These are phyloP conservation scores for Belgica antarctica DNA, from an alignment of 2,888 invertebrate species.

Conservation along the genomic window DNA sequence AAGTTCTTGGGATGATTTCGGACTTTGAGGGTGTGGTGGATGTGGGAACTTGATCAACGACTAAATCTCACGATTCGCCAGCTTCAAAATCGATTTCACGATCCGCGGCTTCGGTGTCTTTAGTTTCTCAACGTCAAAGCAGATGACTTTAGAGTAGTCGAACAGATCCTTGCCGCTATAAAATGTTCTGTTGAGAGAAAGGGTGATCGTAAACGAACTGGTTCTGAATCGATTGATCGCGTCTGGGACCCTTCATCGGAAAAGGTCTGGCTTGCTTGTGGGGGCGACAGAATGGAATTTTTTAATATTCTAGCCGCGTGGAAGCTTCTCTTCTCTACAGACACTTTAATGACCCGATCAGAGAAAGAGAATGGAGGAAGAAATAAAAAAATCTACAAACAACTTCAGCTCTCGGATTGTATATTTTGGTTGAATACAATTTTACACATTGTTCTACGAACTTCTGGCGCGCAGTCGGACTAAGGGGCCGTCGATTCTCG, in stretches of 20 bases:
- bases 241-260: not conserved
- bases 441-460: slow-evolving; percentile 28
- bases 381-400: not conserved
- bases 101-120: too few relatives aligned
- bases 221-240: not conserved
- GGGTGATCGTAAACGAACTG: not conserved
- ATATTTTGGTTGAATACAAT: slow-evolving; percentile 14
- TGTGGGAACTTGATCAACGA: too few relatives aligned
- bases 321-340: slow-evolving; percentile 28
- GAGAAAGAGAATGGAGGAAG: not conserved
- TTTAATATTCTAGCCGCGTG: slow-evolving; percentile 25
- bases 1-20: slow-evolving; percentile 14
- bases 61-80: too few relatives aligned
- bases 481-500: not conserved
- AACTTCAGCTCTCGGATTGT: not conserved
- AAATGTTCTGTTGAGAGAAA: slow-evolving; percentile 14
- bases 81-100: too few relatives aligned
- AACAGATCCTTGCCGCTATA: slow-evolving; percentile 34
- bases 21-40: not conserved
- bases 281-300: slow-evolving; percentile 40
- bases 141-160: slow-evolving; percentile 24
- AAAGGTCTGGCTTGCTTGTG: not conserved
- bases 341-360: slow-evolving; percentile 16
- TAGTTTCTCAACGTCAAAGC: not conserved
- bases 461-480: not conserved